Percentiles rank a stretch among this genome's conserved stretches.
These are phyloP conservation scores for Acanthurus leucopareius DNA, from an alignment of 2,797 vertebrate species.

Conservation along the genomic window DNA sequence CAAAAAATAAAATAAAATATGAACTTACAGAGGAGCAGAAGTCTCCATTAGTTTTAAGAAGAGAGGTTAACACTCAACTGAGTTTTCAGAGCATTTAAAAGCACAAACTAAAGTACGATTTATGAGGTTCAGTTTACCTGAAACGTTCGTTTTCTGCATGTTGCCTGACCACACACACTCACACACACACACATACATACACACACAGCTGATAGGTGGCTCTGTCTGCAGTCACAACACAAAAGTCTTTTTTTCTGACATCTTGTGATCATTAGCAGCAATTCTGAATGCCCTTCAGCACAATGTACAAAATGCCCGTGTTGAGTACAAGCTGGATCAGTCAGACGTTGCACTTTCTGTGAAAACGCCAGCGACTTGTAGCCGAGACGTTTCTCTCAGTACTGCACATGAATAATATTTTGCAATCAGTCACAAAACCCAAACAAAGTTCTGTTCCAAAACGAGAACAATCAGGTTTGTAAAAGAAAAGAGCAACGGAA, in stretches of 20 bases:
- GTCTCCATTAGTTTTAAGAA: slow-evolving; percentile 1
- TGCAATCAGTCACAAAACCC: slow-evolving; percentile 9
- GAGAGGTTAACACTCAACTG: background rate
- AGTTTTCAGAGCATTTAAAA: slow-evolving; percentile 17
- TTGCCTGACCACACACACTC: background rate
- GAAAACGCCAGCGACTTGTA: slow-evolving; percentile 22
- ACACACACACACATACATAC: no score
- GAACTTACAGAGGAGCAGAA: background rate
- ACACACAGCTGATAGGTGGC: background rate
- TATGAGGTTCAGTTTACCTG: background rate
- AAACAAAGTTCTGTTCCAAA: slow-evolving; percentile 57
- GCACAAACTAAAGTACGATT: background rate
- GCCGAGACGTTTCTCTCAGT: slow-evolving; percentile 29
- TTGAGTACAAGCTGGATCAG: slow-evolving; percentile 17
- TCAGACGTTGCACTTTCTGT: slow-evolving; percentile 4
- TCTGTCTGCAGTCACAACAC: slow-evolving; percentile 35
- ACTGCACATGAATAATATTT: slow-evolving; percentile 50
- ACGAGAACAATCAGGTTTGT: background rate
- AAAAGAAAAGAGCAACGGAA: background rate
- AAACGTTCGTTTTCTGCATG: slow-evolving; percentile 12
- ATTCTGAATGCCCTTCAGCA: slow-evolving; percentile 29
- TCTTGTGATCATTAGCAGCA: slow-evolving; percentile 53
- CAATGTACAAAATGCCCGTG: slow-evolving; percentile 42
- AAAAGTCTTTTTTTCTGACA: slow-evolving; percentile 22
- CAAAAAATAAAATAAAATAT: background rate